Percentiles rank a stretch among this genome's conserved stretches.
Evolutionary conservation across 2,113 vertebrate genomes (phyloP).

Genomic region (Chlamydotis undulata): DNA sequence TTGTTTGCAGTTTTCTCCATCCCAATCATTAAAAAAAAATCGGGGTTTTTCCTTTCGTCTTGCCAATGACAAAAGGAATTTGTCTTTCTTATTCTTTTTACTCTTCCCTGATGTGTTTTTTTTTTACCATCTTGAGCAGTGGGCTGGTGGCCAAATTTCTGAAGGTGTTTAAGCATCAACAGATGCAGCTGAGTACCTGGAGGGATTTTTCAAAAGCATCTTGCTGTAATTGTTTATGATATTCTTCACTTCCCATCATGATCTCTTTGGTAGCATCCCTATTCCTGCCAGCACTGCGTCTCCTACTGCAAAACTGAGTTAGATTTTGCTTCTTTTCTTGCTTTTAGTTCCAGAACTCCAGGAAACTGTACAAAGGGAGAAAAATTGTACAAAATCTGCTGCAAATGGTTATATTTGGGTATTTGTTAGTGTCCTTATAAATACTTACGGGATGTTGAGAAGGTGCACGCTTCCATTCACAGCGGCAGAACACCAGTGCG

Average conservation of each 20-base stretch:
- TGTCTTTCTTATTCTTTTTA: not conserved
- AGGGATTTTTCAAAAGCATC: slow-evolving; percentile 42
- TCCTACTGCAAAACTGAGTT: not conserved
- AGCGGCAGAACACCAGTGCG: not conserved
- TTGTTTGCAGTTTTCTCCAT: not conserved
- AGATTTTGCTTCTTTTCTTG: not conserved
- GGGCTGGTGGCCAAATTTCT: slow-evolving; percentile 50
- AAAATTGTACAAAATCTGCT: not conserved
- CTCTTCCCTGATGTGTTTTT: not conserved
- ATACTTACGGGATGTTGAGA: rapidly evolving
- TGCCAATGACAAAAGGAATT: not conserved
- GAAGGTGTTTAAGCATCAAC: slow-evolving; percentile 29
- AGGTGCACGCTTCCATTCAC: not conserved
- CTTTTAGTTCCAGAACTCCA: not conserved
- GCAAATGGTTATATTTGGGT: not conserved
- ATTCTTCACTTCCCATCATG: slow-evolving; percentile 8
- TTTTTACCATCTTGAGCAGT: slow-evolving; percentile 29
- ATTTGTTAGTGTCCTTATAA: not conserved
- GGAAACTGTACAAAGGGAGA: not conserved
- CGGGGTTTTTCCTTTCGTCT: not conserved
- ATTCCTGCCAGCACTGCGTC: not conserved
- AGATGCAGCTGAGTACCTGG: slow-evolving; percentile 59
- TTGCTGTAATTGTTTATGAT: slow-evolving; percentile 49
- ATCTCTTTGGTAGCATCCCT: not conserved
- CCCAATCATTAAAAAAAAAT: not conserved